Base-by-base conservation (phyloP, 2,888 invertebrate species). In the Melanargia galathea region DNA sequence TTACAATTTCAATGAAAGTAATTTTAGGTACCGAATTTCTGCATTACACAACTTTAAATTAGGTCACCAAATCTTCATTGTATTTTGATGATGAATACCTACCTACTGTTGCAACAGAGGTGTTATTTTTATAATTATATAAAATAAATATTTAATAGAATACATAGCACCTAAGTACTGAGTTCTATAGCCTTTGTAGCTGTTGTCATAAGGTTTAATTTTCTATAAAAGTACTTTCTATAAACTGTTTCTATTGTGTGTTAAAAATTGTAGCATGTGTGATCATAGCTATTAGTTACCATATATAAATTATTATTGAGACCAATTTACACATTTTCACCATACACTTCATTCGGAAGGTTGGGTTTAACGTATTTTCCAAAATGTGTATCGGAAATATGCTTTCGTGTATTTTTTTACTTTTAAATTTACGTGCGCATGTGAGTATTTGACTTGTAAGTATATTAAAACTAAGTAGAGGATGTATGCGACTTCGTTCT, bases 291-390 rank as follows among this genome's bases (percentile, higher is more conserved):
- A 65, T 63, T 62, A 64, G 70, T 60, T 62, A 60, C 26, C 58
- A 66, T 70, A 74, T 73, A 76, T 71, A 75, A 65, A 66, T 65
- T 59, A 49, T 73, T 72, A 73, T 75, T 73, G 73, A 66, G 66
- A 62, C 63, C 54, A 73, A 69, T 81, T 83, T 74, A 78, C 81
- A 80, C 84, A 83, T 83, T 85, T 57, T 67, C 71, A 69, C 75
- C 69, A 67, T 68, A 62, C 33, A 43, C 30, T 65, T 62, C 26
- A 43, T 55, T 46, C 52, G 55, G 66, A 48, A 38, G 51, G 57
- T 65, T 66, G 26, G 6, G 26, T 46, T 33, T 13, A 52, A 55
- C 24, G 6, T 45, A 2, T 46, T 38, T n/a, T 58, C 57, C 30
- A 70, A 66, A 67, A 78, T 77, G 78, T 59, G 66, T 30, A 46